Evolutionary conservation across 2,797 vertebrate genomes (phyloP).

Genomic region (Ptychadena robeensis): DNA sequence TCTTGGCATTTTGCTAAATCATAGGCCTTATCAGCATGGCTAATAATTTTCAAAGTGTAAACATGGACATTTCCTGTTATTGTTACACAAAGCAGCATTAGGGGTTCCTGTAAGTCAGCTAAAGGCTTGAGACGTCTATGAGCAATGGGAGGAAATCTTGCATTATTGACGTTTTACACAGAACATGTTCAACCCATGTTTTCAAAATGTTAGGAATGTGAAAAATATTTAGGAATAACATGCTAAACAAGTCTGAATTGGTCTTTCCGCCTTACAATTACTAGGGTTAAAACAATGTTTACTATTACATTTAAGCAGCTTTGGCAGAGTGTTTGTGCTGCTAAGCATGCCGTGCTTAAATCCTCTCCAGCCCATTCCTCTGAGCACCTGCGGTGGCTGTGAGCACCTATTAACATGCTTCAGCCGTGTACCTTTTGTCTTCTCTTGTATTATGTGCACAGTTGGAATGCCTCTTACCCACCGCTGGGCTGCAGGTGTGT

Average conservation of each 20-base stretch:
- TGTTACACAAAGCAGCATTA: background rate
- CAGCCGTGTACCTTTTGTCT: slow-evolving; percentile 20
- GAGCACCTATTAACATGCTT: slow-evolving; percentile 16
- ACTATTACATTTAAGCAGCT: slow-evolving; percentile 46
- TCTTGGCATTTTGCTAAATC: background rate
- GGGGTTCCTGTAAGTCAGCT: slow-evolving; percentile 10
- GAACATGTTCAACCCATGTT: slow-evolving; percentile 38
- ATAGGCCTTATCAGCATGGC: background rate
- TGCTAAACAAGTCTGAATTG: slow-evolving; percentile 59
- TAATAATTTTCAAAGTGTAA: background rate
- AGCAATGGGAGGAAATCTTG: slow-evolving; percentile 30
- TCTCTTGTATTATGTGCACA: slow-evolving; percentile 13
- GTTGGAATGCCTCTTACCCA: slow-evolving; percentile 14
- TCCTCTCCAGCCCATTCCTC: slow-evolving; percentile 1
- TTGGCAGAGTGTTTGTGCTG: slow-evolving; percentile 34
- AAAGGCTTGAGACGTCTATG: slow-evolving; percentile 4
- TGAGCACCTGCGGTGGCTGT: slow-evolving; percentile 28
- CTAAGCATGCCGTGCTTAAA: slow-evolving; percentile 16
- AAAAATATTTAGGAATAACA: slow-evolving; percentile 54
- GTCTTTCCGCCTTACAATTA: slow-evolving; percentile 47
- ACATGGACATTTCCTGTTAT: background rate
- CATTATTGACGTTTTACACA: slow-evolving; percentile 40
- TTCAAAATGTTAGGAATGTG: slow-evolving; percentile 58
- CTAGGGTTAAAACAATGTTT: slow-evolving; percentile 53
- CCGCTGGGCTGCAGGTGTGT: slow-evolving; percentile 33